Evolutionary conservation across 2,888 invertebrate species (phyloP), one percentile per base, ranked within the genome.

Genomic region (Siphonodentalium dalli): DNA sequence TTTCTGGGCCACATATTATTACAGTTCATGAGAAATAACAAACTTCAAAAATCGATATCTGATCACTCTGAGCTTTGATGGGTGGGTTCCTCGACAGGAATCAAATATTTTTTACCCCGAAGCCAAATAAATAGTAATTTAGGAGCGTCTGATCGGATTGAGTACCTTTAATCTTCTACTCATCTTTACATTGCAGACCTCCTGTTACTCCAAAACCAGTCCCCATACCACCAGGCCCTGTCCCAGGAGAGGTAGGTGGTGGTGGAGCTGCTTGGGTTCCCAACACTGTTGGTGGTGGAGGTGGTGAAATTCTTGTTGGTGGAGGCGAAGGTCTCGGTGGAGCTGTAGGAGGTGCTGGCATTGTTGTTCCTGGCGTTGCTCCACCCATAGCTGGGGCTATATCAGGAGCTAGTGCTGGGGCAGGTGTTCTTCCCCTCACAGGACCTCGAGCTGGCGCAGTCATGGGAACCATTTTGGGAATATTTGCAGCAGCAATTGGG

Each of bases 361-460:
- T 55, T 18, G 63, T 60, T 7, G 57, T 50, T 18, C 48, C 63
- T 0, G 65, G 61, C 4, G 61, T 53, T n/a, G 40, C 41, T 3
- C 21, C 58, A 8, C 48, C 45, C 1, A 41, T 43, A 11, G 38
- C 26, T 13, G 64, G 65, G 7, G 52, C 58, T 4, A 63, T 52
- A 28, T 59, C 63, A n/a, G 60, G 43, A 21, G 42, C 39, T 20
- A 58, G 58, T 11, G 45, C 59, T 2, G 58, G 47, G 9, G 63
- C 61, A 9, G 46, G 45, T 13, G 54, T 42, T 23, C 31, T 34
- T 27, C 51, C 57, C 11, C 11, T 34, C 13, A 13, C 15, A 7
- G 71, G 75, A 6, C 72, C 71, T 3, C 56, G 75, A 8, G 73
- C 72, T 11, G 74, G 71, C 3, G 72, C 71, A 11, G 75, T 74